Evolutionary conservation across 2,797 vertebrate genomes (phyloP).

Genomic region (Caiman crocodilus): DNA sequence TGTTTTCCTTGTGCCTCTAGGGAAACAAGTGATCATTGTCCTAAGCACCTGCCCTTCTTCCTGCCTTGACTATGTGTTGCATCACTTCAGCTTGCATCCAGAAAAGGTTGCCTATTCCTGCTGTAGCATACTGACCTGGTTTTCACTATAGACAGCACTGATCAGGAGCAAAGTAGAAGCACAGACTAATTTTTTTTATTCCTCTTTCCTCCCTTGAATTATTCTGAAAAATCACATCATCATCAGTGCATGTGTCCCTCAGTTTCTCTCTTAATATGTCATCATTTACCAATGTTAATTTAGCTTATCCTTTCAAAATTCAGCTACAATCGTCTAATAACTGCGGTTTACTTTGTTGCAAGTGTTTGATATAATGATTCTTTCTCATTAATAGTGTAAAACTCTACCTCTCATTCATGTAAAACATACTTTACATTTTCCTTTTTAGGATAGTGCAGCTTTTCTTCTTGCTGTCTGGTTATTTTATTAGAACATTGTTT

Average conservation of each 20-base stretch:
- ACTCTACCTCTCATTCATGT: not conserved
- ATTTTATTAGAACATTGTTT: constrained; percentile 5
- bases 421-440: not conserved
- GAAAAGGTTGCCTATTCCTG: constrained; percentile 8
- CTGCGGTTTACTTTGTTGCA: not conserved
- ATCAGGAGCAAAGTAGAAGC: constrained; percentile 36
- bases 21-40: no score
- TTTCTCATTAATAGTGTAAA: not conserved
- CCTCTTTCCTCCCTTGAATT: constrained; percentile 22
- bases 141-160: constrained; percentile 32
- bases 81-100: not conserved
- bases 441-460: not conserved
- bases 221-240: not conserved
- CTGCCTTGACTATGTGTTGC: no score
- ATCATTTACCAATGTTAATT: not conserved
- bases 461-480: not conserved
- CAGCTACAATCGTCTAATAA: not conserved
- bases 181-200: not conserved
- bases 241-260: constrained; percentile 5
- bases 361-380: not conserved
- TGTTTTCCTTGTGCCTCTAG: no score
- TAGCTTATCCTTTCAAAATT: not conserved
- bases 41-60: no score
- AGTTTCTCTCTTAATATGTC: not conserved
- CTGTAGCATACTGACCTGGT: constrained; percentile 52